These are phyloP conservation scores for Caradrina kadenii DNA, from an alignment of 2,888 invertebrate genomes.

Conservation along the genomic window DNA sequence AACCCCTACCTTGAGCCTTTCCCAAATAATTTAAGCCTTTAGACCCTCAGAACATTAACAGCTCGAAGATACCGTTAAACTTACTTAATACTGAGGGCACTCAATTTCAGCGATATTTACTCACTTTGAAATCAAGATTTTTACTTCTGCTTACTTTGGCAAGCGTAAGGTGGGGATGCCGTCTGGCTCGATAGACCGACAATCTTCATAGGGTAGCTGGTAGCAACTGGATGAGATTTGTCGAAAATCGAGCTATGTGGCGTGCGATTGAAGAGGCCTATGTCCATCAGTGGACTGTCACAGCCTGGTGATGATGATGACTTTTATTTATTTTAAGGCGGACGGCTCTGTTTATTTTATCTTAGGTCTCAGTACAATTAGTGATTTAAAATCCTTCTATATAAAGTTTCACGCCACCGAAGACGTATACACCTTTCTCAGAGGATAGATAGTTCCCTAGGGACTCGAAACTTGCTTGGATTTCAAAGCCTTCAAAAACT, in stretches of 20 bases:
- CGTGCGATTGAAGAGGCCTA: too few relatives aligned
- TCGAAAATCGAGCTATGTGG: too few relatives aligned
- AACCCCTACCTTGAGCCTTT: conserved; percentile 22
- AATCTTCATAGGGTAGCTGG: too few relatives aligned
- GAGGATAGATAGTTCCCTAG: conserved; percentile 27
- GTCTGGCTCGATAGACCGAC: too few relatives aligned
- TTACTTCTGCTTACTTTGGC: too few relatives aligned
- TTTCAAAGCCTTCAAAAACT: conserved; percentile 15
- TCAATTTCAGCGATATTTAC: conserved; percentile 4
- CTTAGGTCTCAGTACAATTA: conserved; percentile 7
- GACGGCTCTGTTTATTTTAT: conserved; percentile 2
- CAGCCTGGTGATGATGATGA: too few relatives aligned
- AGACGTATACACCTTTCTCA: conserved; percentile 17
- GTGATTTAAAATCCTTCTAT: conserved; percentile 12
- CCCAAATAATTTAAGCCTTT: conserved; percentile 46
- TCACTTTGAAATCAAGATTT: not conserved
- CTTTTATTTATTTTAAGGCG: conserved; percentile 5
- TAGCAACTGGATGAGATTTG: too few relatives aligned
- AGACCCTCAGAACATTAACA: conserved; percentile 44
- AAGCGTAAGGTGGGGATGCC: too few relatives aligned
- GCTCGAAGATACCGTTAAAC: conserved; percentile 47
- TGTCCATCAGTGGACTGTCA: too few relatives aligned
- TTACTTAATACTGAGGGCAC: conserved; percentile 22
- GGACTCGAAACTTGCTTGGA: conserved; percentile 12
- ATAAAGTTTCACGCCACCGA: conserved; percentile 13